Conservation (phyloP, 2,888 invertebrate genomes). For the Diarsia brunnea region DNA sequence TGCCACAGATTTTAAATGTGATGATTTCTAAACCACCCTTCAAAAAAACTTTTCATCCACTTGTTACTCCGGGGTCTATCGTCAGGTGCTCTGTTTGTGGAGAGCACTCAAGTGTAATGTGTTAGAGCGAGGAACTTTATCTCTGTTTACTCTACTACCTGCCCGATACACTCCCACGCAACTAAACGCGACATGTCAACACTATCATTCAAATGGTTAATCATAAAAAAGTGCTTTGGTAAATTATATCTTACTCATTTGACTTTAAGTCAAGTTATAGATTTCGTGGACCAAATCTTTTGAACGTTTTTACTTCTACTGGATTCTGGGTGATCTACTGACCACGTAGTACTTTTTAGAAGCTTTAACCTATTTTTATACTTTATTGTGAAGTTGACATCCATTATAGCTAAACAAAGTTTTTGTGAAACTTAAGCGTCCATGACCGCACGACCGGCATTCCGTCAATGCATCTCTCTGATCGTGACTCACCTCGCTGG, state of each 20-base stretch:
- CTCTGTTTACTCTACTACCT: slow-evolving; percentile 75
- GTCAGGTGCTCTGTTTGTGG: slow-evolving; percentile 71
- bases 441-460: slow-evolving; percentile 58
- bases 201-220: slow-evolving; percentile 19
- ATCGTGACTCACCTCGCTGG: slow-evolving; percentile 75
- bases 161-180: slow-evolving; percentile 58
- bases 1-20: not conserved
- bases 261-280: slow-evolving; percentile 2
- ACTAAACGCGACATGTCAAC: slow-evolving; percentile 37
- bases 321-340: slow-evolving; percentile 16
- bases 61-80: slow-evolving; percentile 56
- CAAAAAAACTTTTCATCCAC: slow-evolving; percentile 39
- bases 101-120: slow-evolving; percentile 72
- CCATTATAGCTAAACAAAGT: slow-evolving; percentile 10
- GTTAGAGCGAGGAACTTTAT: slow-evolving; percentile 69
- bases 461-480: slow-evolving; percentile 68
- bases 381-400: slow-evolving; percentile 8
- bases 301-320: slow-evolving; percentile 17
- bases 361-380: slow-evolving; percentile 14
- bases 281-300: not conserved
- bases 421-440: slow-evolving; percentile 37
- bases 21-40: not conserved
- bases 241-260: not conserved
- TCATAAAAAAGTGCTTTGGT: slow-evolving; percentile 16
- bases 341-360: slow-evolving; percentile 19